phyloP scores from a whole-genome alignment of 1,140 invertebrate genomes.

The Cecropterus lyciades region DNA sequence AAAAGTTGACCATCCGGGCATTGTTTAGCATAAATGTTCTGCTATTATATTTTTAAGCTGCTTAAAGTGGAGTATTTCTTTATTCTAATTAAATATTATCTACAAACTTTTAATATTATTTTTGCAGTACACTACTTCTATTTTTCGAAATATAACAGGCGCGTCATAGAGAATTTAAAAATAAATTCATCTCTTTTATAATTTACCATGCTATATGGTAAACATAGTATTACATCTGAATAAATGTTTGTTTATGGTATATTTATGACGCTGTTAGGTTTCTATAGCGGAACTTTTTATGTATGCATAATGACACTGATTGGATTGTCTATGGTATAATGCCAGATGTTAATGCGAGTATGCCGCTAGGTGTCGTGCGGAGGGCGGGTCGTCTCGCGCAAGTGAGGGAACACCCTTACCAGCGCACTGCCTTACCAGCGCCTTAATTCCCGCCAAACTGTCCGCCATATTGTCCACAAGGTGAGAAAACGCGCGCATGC shows the following conservation, averaged over 20 bases:
- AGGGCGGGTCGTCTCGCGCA: conserved; percentile 93
- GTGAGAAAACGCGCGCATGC: conserved; percentile 78
- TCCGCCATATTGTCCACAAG: conserved; percentile 81
- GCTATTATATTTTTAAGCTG: conserved; percentile 16
- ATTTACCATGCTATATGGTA: too few relatives aligned
- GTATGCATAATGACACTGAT: too few relatives aligned
- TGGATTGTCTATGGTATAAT: conserved; percentile 50
- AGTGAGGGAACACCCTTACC: conserved; percentile 96
- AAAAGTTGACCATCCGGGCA: conserved; percentile 34
- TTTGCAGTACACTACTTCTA: background rate
- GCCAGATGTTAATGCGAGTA: conserved; percentile 76
- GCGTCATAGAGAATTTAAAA: too few relatives aligned
- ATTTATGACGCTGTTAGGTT: conserved; percentile 14
- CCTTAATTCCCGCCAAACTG: conserved; percentile 81
- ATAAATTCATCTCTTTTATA: too few relatives aligned
- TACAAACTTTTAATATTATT: background rate
- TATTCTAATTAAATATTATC: background rate
- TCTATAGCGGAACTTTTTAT: too few relatives aligned
- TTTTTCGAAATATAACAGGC: too few relatives aligned
- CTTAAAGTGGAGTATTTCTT: background rate
- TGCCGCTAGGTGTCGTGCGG: conserved; percentile 87
- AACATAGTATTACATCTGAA: background rate
- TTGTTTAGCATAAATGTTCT: conserved; percentile 22
- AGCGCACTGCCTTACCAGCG: conserved; percentile 89
- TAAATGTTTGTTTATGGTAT: background rate